Evolutionary conservation across 2,888 invertebrate genomes (phyloP).

Genomic region (Scaptomyza reducta): DNA sequence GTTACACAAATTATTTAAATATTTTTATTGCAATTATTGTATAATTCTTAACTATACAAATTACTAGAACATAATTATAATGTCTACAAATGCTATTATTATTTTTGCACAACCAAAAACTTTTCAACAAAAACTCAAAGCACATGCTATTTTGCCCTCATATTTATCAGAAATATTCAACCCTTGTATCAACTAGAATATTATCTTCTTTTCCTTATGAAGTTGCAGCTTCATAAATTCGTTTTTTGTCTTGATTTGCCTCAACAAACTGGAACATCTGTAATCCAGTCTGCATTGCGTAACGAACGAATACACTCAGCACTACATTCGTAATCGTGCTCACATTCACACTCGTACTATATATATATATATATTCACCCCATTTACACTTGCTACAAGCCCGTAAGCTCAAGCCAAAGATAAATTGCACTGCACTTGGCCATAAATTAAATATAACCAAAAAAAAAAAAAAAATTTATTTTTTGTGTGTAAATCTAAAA

Average conservation of each 20-base stretch:
- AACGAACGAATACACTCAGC: conserved; percentile 14
- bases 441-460: conserved; percentile 68
- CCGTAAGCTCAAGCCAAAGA: conserved; percentile 24
- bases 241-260: conserved; percentile 9
- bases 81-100: too few relatives aligned
- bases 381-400: conserved; percentile 44
- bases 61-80: too few relatives aligned
- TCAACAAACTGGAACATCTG: conserved; percentile 20
- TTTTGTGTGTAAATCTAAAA: conserved; percentile 27
- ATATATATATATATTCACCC: conserved; percentile 21
- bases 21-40: too few relatives aligned
- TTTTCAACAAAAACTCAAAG: too few relatives aligned
- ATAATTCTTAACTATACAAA: too few relatives aligned
- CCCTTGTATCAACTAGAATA: too few relatives aligned
- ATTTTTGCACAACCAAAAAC: too few relatives aligned
- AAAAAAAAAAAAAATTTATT: conserved; percentile 26
- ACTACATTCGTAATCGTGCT: conserved; percentile 1
- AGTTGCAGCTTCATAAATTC: not conserved
- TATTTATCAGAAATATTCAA: too few relatives aligned
- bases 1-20: too few relatives aligned
- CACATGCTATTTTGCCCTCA: too few relatives aligned
- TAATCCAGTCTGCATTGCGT: conserved; percentile 56
- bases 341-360: conserved; percentile 1
- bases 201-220: not conserved
- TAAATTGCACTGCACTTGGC: conserved; percentile 62